These are phyloP conservation scores for Chloropsis hardwickii DNA, from an alignment of 2,113 vertebrate species.

Conservation along the genomic window DNA sequence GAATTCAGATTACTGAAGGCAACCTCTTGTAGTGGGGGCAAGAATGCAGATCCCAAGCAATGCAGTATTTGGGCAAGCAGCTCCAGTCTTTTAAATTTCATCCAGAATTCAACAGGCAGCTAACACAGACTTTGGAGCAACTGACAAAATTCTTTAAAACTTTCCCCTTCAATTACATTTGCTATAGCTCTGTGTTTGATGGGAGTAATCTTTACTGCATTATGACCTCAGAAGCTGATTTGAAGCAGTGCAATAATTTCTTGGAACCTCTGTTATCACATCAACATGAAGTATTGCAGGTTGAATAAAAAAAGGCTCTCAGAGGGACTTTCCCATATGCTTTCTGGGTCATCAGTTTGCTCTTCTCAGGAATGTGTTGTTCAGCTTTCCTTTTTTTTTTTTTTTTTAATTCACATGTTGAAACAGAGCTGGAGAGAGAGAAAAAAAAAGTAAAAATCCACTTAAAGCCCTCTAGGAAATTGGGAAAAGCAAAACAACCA, in stretches of 20 bases:
- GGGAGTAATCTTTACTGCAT: background rate
- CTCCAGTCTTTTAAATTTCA: background rate
- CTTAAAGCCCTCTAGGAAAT: background rate
- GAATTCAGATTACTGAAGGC: background rate
- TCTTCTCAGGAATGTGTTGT: background rate
- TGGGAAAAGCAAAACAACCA: background rate
- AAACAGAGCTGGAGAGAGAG: background rate
- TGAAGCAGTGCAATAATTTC: background rate
- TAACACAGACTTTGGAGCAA: background rate
- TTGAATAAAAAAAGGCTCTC: background rate
- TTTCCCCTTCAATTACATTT: background rate
- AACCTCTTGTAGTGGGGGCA: background rate
- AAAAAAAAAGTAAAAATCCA: background rate
- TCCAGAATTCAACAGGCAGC: background rate
- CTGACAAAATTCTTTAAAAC: background rate
- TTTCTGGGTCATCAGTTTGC: conserved; percentile 18
- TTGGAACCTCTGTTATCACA: background rate
- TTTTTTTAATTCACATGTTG: background rate
- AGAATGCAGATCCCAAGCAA: background rate
- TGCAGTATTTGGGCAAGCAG: background rate
- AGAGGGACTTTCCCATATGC: background rate
- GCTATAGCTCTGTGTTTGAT: background rate
- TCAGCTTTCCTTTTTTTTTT: background rate
- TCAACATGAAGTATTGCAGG: background rate
- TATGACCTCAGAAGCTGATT: background rate